Evolutionary conservation across 2,113 vertebrate species (phyloP), one percentile per base, ranked within the genome.

Genomic region (Sakesphorus luctuosus): DNA sequence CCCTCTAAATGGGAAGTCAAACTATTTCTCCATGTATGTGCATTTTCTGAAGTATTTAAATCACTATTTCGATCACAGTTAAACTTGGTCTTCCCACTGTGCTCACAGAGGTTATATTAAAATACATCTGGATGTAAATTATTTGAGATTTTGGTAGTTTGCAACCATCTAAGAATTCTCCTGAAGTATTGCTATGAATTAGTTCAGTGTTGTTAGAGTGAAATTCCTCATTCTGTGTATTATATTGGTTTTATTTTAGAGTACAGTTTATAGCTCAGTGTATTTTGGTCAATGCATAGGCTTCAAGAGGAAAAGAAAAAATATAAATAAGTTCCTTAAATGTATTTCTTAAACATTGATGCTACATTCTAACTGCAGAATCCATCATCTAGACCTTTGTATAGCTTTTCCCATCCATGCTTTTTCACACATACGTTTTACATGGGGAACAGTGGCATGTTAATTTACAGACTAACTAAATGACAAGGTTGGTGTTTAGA

Each of bases 81-180:
- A 67, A 91, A 89, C 65, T 82, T 82, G n/a, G 28, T 56, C 40
- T 61, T 91, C 62, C 62, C 40, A 26, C 68, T 15, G 6, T 58
- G 74, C 61, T 72, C 25, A 53, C 61, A 73, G 53, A 77, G 26
- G 35, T 79, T 66, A 43, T 79, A 73, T 49, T 73, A 62, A 85
- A 94, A 82, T 43, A 91, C 26, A 18, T 85, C 84, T 91, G 47
- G 25, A 68, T 81, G 71, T 75, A 59, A 88, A 89, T 92, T 80
- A 67, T 90, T 92, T 89, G 76, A 73, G 58, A 47, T 89, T 89
- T 86, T 7, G 1, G 38, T 88, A 65, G 53, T 21, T 93, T 81
- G 36, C 47, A 89, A 5, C 77, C 69, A 86, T 33, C 49, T 77
- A 76, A 72, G 68, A 81, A 84, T 92, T 92, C 21, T 83, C 85